phyloP scores from a whole-genome alignment of 1,140 invertebrate genomes.

The Bombus breviceps region DNA sequence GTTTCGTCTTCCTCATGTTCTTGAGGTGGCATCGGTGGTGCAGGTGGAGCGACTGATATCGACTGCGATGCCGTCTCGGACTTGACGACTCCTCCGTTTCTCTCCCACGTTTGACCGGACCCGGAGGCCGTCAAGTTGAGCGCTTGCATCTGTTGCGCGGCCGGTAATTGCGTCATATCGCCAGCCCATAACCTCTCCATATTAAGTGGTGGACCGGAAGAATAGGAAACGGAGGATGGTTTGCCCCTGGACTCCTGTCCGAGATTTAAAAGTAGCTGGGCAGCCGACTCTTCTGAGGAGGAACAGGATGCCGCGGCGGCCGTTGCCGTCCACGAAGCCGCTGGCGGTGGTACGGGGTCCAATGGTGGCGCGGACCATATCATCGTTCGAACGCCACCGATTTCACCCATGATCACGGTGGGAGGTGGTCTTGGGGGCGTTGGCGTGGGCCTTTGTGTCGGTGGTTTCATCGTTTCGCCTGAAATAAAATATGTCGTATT shows the following conservation, averaged over 20 bases:
- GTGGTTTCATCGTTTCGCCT: conserved; percentile 84
- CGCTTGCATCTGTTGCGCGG: conserved; percentile 91
- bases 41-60: conserved; percentile 82
- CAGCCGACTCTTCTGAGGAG: conserved; percentile 89
- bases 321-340: conserved; percentile 80
- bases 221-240: conserved; percentile 80
- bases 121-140: conserved; percentile 89
- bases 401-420: conserved; percentile 95
- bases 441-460: conserved; percentile 83
- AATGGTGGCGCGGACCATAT: conserved; percentile 91
- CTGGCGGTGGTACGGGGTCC: conserved; percentile 80
- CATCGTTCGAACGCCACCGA: conserved; percentile 95
- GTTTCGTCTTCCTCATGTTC: conserved; percentile 94
- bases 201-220: conserved; percentile 87
- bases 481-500: conserved; percentile 25
- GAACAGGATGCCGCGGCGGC: conserved; percentile 81
- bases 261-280: conserved; percentile 91
- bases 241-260: conserved; percentile 86
- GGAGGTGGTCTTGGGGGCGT: conserved; percentile 88
- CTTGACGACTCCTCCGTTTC: conserved; percentile 79
- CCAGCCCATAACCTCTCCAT: conserved; percentile 96
- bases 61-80: conserved; percentile 77
- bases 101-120: conserved; percentile 79
- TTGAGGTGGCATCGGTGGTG: conserved; percentile 83
- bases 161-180: conserved; percentile 91